Evolutionary conservation across 1,140 invertebrate genomes (phyloP).

Genomic region (Centruroides sculpturatus): DNA sequence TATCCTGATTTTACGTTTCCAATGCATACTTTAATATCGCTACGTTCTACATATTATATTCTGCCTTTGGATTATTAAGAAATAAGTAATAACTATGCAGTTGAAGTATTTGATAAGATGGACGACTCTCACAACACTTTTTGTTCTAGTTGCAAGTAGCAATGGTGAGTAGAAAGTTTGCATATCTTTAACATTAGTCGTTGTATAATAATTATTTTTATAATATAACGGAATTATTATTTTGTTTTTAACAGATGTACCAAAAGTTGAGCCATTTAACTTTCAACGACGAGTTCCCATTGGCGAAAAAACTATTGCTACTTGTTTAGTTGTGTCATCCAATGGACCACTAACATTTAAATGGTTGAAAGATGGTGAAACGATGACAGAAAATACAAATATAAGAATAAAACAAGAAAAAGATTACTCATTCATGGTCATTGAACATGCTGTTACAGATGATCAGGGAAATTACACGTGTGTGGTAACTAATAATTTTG

Average conservation of each 20-base stretch:
- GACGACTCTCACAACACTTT: too few relatives aligned
- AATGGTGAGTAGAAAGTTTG: too few relatives aligned
- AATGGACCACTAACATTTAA: slow-evolving; percentile 4
- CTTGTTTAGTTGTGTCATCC: slow-evolving; percentile 3
- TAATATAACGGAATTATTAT: too few relatives aligned
- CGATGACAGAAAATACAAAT: background rate
- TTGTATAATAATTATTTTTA: too few relatives aligned
- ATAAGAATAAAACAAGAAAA: slow-evolving; percentile 3
- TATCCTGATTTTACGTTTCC: too few relatives aligned
- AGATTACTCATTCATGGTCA: slow-evolving; percentile 36
- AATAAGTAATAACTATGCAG: too few relatives aligned
- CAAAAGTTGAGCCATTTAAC: slow-evolving; percentile 2
- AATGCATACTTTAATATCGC: too few relatives aligned
- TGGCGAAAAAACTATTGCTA: slow-evolving; percentile 5
- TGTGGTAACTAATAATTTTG: slow-evolving; percentile 6
- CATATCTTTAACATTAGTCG: too few relatives aligned
- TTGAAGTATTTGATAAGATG: too few relatives aligned
- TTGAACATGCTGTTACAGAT: slow-evolving; percentile 49
- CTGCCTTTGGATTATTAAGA: too few relatives aligned
- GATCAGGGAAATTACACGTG: slow-evolving; percentile 29
- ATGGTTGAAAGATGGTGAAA: slow-evolving; percentile 10
- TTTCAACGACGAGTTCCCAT: slow-evolving; percentile 7
- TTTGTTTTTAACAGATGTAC: slow-evolving; percentile 3
- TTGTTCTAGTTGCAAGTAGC: too few relatives aligned
- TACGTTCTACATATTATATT: too few relatives aligned